Base-by-base conservation (phyloP, 1,140 invertebrate genomes). In the Vanessa tameamea region DNA sequence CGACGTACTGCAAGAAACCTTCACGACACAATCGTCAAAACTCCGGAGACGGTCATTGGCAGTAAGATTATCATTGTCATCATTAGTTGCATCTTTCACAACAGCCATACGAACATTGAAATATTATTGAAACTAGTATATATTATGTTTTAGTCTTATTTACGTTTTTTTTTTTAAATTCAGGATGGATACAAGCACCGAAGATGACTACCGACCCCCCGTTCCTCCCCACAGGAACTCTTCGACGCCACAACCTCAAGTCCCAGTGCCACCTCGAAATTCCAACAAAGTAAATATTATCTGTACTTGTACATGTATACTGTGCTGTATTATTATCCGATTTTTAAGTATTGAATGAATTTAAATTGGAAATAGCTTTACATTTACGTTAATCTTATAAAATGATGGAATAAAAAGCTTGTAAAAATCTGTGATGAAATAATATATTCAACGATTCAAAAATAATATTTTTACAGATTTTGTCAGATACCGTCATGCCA, bases 191-290 rank as follows among this genome's bases (percentile, higher is more conserved):
- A 67, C 82, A 5, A 73, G 80, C 70, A 73, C 86, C 37, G 90
- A 93, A 69, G 94, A 95, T 71, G 96, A 97, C 68, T 97, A 97
- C 85, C 95, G 96, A 73, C 97, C 97, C 0, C 97, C 97, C 3
- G 96, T 98, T 47, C 97, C 97, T 13, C 97, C 97, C 0, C 97
- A 98, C 84, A 94, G 97, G 64, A 97, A 96, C 89, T 95, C 95
- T 50, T 94, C 94, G 2, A 93, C 95, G 53, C 80, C 86, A 65
- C 88, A 89, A 73, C 83, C 86, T 65, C 87, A 87, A 69, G 69
- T 87, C 72, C 88, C 87, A 63, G 83, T 87, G 73, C 90, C 89
- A 16, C 88, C 88, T 50, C 78, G 90, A 64, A 89, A 90, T 79
- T 71, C 85, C 74, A 82, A 90, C 74, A 82, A 90, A 88, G 90